Evolutionary conservation across 2,113 vertebrate species (phyloP), one percentile per base, ranked within the genome.

Genomic region (Plectropomus leopardus): DNA sequence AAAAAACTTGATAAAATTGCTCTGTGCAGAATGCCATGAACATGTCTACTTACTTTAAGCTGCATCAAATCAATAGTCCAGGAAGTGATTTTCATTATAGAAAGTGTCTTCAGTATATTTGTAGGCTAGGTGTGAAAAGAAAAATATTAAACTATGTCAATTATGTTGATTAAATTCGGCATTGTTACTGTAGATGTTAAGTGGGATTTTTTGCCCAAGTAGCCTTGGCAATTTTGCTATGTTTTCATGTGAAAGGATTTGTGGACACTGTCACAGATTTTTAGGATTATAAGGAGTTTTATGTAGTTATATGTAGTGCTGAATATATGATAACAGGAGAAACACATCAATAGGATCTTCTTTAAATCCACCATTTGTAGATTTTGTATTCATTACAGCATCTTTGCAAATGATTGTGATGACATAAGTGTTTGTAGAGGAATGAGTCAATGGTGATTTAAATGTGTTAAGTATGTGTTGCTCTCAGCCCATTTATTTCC

Each of bases 1-100:
- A 71, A 50, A n/a, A 34, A 68, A 23, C 75, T 68, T 44, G 14
- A 80, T 83, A 53, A 53, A 48, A 54, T 80, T 66, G 44, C 21
- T 66, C 8, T 26, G 23, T 2, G 45, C 53, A 67, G 53, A 80
- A 75, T 8, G 17, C 32, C 30, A 53, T 72, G 32, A 64, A 57
- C 51, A 60, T 42, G 57, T 61, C 42, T 67, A 47, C 67, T 70
- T 34, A 47, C 79, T 83, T 71, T 16, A 69, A 72, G 64, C 26
- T 32, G 68, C 60, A 32, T 69, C 70, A 13, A 36, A 71, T 85
- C 82, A 53, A 87, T 83, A 61, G 28, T 55, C 58, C 73, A 40
- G 40, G 48, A 28, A 76, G 10, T 24, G 28, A 80, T 71, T 90
- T 75, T 58, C 66, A 68, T 85, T 72, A 59, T 11, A 81, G 15